phyloP scores from a whole-genome alignment of 2,113 vertebrate species.

The Chroicocephalus ridibundus region DNA sequence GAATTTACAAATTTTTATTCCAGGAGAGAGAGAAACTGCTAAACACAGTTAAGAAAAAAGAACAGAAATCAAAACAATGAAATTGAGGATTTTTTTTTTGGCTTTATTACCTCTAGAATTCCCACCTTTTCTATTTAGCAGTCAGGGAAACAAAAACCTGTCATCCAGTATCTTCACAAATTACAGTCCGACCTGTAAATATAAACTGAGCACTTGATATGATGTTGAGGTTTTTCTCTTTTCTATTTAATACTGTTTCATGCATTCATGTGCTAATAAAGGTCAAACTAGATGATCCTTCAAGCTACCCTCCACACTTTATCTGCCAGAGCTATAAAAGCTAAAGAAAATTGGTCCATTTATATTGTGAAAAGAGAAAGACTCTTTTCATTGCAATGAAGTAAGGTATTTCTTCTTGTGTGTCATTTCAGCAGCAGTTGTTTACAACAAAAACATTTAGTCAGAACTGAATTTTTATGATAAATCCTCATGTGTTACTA shows the following conservation, averaged over 20 bases:
- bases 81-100: background rate
- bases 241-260: conserved; percentile 43
- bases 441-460: conserved; percentile 63
- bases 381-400: background rate
- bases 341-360: conserved; percentile 40
- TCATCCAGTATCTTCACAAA: background rate
- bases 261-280: conserved; percentile 55
- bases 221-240: background rate
- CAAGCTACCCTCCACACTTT: conserved; percentile 14
- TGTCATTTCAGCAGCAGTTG: conserved; percentile 47
- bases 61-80: background rate
- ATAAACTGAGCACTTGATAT: conserved; percentile 9
- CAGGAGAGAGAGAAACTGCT: background rate
- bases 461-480: conserved; percentile 57
- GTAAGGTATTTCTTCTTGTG: background rate
- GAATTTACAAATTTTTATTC: conserved; percentile 9
- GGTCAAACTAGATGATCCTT: conserved; percentile 30
- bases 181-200: conserved; percentile 6
- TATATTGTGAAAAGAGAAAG: conserved; percentile 22
- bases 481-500: conserved; percentile 55
- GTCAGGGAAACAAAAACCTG: background rate
- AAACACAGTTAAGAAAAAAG: background rate
- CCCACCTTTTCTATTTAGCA: background rate
- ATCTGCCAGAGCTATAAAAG: conserved; percentile 28
- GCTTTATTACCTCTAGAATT: background rate